Evolutionary conservation across 2,888 invertebrate species (phyloP).

Genomic region (Drosophila niveifrons): DNA sequence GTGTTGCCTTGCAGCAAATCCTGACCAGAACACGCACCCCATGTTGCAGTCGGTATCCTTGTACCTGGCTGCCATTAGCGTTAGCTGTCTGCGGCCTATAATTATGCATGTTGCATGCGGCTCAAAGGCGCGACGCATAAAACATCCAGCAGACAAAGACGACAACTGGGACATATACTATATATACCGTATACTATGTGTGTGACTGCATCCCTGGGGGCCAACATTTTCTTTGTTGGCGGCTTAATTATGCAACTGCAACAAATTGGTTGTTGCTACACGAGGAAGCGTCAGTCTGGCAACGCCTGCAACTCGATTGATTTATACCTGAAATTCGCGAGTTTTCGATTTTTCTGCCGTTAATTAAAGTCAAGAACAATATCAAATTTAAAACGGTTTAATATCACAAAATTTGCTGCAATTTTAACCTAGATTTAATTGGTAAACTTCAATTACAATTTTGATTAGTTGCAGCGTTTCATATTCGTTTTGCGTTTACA

Average conservation of each 20-base stretch:
- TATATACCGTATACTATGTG: neutral
- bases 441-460: neutral
- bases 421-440: neutral
- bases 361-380: neutral
- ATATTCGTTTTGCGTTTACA: neutral
- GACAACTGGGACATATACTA: slow-evolving; percentile 26
- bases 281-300: slow-evolving; percentile 24
- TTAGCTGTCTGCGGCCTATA: slow-evolving; percentile 43
- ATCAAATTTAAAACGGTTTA: neutral
- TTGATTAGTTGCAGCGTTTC: neutral
- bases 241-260: slow-evolving; percentile 67
- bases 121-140: slow-evolving; percentile 64
- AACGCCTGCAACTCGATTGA: slow-evolving; percentile 32
- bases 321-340: slow-evolving; percentile 13
- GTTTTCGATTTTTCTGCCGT: neutral
- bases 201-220: slow-evolving; percentile 3
- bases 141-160: slow-evolving; percentile 59
- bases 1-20: slow-evolving; percentile 31
- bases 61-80: slow-evolving; percentile 39
- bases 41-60: slow-evolving; percentile 18
- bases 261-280: slow-evolving; percentile 31
- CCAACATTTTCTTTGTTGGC: slow-evolving; percentile 28
- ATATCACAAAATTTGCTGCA: neutral
- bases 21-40: slow-evolving; percentile 58
- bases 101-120: slow-evolving; percentile 64